Evolutionary conservation across 1,140 invertebrate genomes (phyloP), one percentile per base, ranked within the genome.

Genomic region (Chironomus striatipennis): DNA sequence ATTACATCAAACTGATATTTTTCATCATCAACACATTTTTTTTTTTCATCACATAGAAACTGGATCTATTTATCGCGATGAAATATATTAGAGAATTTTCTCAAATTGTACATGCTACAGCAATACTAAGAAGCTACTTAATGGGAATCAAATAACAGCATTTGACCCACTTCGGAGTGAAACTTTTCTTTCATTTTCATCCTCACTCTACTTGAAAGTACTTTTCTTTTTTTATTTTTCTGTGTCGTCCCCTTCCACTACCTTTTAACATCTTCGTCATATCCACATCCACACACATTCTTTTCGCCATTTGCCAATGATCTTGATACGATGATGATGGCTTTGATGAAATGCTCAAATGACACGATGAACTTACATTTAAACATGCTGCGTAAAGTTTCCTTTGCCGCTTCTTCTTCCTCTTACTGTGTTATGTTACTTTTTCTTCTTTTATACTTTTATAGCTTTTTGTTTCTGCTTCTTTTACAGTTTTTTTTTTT

Each of bases 71-170:
- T 15, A 57, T 57, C 12, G n/a, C 43, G 43, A 47, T 47, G 15
- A 47, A 47, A 15, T 15, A 47, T 34, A 34, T 34, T 34, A 4
- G 43, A 47, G 15, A 47, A 47, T 10, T 47, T 47, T 15, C 43
- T 47, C 43, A 47, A 9, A 10, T 47, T 8, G 15, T 47, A 47
- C 15, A n/a, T 57, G 47, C n/a, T 57, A 10, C 47, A 57, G 9
- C 15, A 47, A 12, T 12, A 1, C 42, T 15, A 47, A 57, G 47
- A 57, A 12, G 47, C n/a, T 12, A 57, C 47, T 57, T 57, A 57
- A 57, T 57, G 47, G 47, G 47, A 57, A 57, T 57, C 47, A 57
- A 57, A 57, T 57, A 57, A 57, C 47, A 57, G 47, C 47, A 57
- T 57, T 57, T 57, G 47, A 57, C 47, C 47, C 47, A 57, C 47